Base-by-base conservation (phyloP, 2,888 invertebrate genomes). In the Heteromyza rotundicornis region DNA sequence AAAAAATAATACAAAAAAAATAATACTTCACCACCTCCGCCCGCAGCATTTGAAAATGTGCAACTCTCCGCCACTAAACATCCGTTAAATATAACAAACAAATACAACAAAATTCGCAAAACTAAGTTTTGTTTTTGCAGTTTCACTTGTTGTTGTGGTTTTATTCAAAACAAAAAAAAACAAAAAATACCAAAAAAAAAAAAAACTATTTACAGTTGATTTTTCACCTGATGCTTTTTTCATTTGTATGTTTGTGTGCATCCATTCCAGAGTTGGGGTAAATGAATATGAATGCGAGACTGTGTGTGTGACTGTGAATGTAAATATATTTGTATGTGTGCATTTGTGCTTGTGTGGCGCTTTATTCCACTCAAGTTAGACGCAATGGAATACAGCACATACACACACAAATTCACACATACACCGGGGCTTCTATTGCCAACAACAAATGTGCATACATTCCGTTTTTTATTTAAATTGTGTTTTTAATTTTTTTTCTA, bases 161-260 rank as follows among this genome's bases (percentile, higher is more conserved):
- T 76, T 68, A 58, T n/a, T n/a, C n/a, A n/a, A n/a, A n/a, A n/a
- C n/a, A n/a, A n/a, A n/a, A n/a, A n/a, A n/a, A n/a, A n/a, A n/a
- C n/a, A n/a, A n/a, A n/a, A n/a, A n/a, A n/a, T n/a, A n/a, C n/a
- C n/a, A n/a, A n/a, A n/a, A n/a, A n/a, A n/a, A n/a, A 63, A 5
- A 32, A 65, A 73, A 76, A 72, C 74, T 74, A 76, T 76, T 74
- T 75, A 76, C 74, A 76, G 74, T 76, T 76, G 74, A 74, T 74
- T 76, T 76, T 74, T 74, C 74, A 74, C 76, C 74, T 74, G 74
- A 76, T 74, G 74, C 76, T 76, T 67, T 75, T 69, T 57, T 49
- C 32, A 58, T 16, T 35, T 36, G 23, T 24, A 16, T 8, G 54
- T 57, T 24, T 47, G 35, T 52, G 23, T 36, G 16, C 40, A 32